Conservation (phyloP, 64 coral and sea anemone genomes). For the Pocillopora verrucosa region DNA sequence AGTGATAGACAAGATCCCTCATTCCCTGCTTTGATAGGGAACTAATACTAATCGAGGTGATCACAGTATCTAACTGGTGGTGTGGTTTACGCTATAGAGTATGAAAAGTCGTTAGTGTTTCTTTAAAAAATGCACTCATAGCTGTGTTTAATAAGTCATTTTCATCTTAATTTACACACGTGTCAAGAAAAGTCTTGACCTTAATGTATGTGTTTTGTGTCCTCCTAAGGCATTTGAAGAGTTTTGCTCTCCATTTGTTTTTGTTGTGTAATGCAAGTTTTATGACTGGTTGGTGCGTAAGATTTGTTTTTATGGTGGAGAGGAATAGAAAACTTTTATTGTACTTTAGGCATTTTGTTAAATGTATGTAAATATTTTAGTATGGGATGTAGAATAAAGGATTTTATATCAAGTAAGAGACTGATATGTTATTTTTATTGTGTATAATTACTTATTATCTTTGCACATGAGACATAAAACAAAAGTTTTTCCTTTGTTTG, state of each 20-base stretch:
- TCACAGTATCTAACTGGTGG: no score
- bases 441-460: not conserved
- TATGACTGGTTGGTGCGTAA: not conserved
- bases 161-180: no score
- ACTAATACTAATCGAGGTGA: not conserved
- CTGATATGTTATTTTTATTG: not conserved
- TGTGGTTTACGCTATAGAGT: no score
- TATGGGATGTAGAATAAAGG: constrained; percentile 8
- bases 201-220: not conserved
- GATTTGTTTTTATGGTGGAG: constrained; percentile 19
- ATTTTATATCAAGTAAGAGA: not conserved
- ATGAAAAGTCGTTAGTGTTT: no score
- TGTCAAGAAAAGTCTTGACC: no score
- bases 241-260: not conserved
- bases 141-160: no score
- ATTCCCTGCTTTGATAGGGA: not conserved
- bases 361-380: constrained; percentile 16
- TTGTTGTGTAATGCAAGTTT: not conserved
- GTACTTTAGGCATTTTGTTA: constrained; percentile 11
- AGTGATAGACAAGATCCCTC: not conserved
- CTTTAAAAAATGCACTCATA: no score
- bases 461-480: no score
- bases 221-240: not conserved
- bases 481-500: no score
- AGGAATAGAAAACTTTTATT: not conserved